Percentiles rank a stretch among this genome's conserved stretches.
These are phyloP conservation scores for Lithophane ornitopus DNA, from an alignment of 2,888 invertebrate genomes.

Conservation along the genomic window DNA sequence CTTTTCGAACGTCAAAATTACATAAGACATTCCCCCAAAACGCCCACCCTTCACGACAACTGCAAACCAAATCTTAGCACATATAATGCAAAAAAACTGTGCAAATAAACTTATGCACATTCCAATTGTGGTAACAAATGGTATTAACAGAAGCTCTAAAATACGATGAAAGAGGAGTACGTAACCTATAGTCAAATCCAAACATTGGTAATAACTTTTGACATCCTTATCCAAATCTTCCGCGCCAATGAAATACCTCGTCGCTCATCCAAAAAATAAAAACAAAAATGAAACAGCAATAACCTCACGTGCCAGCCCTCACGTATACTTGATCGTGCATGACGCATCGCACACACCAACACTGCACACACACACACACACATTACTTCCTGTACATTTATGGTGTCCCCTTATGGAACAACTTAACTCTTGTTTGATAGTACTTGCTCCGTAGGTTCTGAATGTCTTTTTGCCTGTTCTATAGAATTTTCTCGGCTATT, in stretches of 20 bases:
- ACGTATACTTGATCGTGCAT: conserved; percentile 77
- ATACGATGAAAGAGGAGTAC: background rate
- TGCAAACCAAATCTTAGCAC: background rate
- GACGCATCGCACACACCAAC: conserved; percentile 78
- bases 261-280: background rate
- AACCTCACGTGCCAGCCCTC: conserved; percentile 69
- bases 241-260: background rate
- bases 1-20: no score
- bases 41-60: no score
- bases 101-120: background rate
- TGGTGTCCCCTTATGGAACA: conserved; percentile 74
- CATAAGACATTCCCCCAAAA: no score
- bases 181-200: background rate
- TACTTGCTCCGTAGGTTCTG: conserved; percentile 24
- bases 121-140: background rate
- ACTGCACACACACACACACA: conserved; percentile 59
- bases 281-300: background rate
- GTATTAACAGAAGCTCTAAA: background rate
- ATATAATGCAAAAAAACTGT: background rate
- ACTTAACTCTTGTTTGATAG: conserved; percentile 47
- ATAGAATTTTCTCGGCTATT: conserved; percentile 27
- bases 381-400: conserved; percentile 79
- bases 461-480: conserved; percentile 9
- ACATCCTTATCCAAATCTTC: conserved; percentile 3
- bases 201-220: background rate